Evolutionary conservation across 2,888 invertebrate genomes (phyloP), one percentile per base, ranked within the genome.

Genomic region (Sacculina carcini): DNA sequence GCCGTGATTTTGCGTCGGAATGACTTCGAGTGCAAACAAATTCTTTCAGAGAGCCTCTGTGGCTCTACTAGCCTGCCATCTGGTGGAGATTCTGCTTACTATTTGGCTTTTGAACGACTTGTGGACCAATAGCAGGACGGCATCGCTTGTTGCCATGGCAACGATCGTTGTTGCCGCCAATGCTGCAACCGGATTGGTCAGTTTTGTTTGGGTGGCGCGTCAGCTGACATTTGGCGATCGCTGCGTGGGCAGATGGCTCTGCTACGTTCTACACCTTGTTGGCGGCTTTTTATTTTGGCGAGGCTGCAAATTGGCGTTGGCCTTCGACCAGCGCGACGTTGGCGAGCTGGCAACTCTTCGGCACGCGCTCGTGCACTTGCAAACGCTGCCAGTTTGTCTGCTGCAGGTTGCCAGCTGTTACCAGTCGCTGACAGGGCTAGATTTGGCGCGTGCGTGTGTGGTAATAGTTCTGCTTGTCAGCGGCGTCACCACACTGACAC

Each of bases 41-140:
- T 54, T 51, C 50, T 54, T 62, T 71, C 5, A n/a, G n/a, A n/a
- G n/a, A n/a, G n/a, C n/a, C n/a, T n/a, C n/a, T n/a, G n/a, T n/a
- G n/a, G n/a, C 67, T 81, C 51, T 55, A 7, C 52, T 55, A 16
- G 38, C 50, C 28, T 52, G 54, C 23, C 55, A 55, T 42, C 38
- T 55, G 34, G 42, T 55, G 23, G 55, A 55, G 36, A 28, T 55
- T 31, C 50, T 50, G 26, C 44, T 44, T 9, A 44, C 44, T 5
- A 19, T 14, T 28, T 44, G 44, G 44, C 44, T 44, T 26, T 28
- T 28, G 44, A 19, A 26, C 26, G 44, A 44, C 28, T 28, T 44
- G 6, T 28, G 28, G 28, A n/a, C 16, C 7, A 26, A 44, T 16
- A 21, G 23, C 10, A 21, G 39, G 39, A 23, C n/a, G 26, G 28